Evolutionary conservation across 2,888 invertebrate genomes (phyloP).

Genomic region (Meghimatium bilineatum): DNA sequence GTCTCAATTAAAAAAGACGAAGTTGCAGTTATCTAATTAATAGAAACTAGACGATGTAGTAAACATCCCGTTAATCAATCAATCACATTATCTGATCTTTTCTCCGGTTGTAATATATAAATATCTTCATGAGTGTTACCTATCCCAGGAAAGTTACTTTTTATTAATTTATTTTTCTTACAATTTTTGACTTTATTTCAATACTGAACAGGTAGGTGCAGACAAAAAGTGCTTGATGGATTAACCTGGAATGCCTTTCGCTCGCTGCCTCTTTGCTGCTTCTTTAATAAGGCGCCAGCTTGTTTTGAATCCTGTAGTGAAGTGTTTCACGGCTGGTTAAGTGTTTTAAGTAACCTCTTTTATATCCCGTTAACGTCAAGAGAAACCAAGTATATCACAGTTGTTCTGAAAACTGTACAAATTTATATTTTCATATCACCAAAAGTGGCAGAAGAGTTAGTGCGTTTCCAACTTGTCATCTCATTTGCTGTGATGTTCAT

Average conservation of each 20-base stretch:
- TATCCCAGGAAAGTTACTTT: too few relatives aligned
- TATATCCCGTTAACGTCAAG: neutral
- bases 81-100: too few relatives aligned
- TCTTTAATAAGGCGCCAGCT: neutral
- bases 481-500: neutral
- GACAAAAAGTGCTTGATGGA: neutral
- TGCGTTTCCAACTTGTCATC: neutral
- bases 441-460: neutral
- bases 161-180: too few relatives aligned
- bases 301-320: neutral
- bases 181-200: neutral
- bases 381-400: neutral
- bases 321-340: neutral
- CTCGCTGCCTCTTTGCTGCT: neutral
- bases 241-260: neutral
- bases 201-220: neutral
- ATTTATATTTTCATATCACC: neutral
- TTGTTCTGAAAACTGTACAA: neutral
- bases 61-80: too few relatives aligned
- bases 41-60: too few relatives aligned
- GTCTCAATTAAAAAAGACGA: too few relatives aligned
- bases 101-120: too few relatives aligned
- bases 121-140: too few relatives aligned
- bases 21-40: too few relatives aligned
- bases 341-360: neutral